These are phyloP conservation scores for Chaunax sp. DNA, from an alignment of 2,797 vertebrate genomes.

Conservation along the genomic window DNA sequence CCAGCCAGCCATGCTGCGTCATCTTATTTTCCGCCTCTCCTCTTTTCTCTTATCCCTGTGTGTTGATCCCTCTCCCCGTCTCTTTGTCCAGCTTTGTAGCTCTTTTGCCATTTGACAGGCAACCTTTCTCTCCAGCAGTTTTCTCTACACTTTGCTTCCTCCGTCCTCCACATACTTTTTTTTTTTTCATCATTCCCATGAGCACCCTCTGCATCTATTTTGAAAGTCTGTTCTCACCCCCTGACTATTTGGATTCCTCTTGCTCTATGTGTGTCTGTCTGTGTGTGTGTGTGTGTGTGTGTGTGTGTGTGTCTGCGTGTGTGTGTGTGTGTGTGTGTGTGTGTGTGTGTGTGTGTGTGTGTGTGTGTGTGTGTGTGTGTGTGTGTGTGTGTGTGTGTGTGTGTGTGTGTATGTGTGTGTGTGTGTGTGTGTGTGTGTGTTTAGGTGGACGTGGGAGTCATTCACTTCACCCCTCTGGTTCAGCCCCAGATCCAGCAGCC, in stretches of 20 bases:
- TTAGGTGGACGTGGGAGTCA: constrained; percentile 94
- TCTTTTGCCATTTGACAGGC: constrained; percentile 43
- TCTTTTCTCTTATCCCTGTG: constrained; percentile 55
- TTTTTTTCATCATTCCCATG: constrained; percentile 14
- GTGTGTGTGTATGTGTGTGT: constrained; percentile 36
- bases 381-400: constrained; percentile 41
- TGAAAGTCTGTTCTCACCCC: constrained; percentile 26
- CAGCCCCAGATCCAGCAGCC: constrained; percentile 93
- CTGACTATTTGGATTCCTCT: constrained; percentile 30
- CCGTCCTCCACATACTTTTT: constrained; percentile 23
- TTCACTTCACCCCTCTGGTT: constrained; percentile 92
- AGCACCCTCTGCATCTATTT: constrained; percentile 20
- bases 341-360: constrained; percentile 37
- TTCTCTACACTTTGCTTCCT: constrained; percentile 26
- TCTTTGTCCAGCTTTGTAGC: constrained; percentile 40
- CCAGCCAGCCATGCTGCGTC: constrained; percentile 79
- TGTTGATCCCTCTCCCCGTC: constrained; percentile 45
- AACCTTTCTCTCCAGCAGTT: constrained; percentile 24
- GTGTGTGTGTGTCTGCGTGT: constrained; percentile 43
- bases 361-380: constrained; percentile 43
- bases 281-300: constrained; percentile 44
- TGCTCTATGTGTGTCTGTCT: constrained; percentile 32
- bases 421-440: constrained; percentile 50
- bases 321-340: constrained; percentile 42
- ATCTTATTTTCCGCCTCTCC: constrained; percentile 62